phyloP scores from a whole-genome alignment of 2,888 invertebrate species.

The Hymenopus coronatus region DNA sequence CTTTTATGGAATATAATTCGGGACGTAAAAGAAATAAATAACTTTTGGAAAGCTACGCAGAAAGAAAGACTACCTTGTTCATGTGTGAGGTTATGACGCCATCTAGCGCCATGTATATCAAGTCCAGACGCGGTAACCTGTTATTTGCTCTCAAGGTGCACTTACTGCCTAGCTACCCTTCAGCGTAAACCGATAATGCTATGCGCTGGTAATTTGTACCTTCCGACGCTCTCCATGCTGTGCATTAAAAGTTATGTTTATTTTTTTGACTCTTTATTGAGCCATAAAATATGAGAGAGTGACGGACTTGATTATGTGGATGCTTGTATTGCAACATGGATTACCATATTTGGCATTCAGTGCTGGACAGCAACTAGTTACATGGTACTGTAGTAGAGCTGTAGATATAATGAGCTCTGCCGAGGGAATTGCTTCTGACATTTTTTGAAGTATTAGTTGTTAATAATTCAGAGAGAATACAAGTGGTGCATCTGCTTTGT shows the following conservation, averaged over 20 bases:
- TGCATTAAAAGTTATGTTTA: not conserved
- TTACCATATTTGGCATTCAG: not conserved
- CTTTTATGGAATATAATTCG: no score
- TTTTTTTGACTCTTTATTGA: not conserved
- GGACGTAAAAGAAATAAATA: not conserved
- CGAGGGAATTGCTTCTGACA: no score
- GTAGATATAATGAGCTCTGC: not conserved
- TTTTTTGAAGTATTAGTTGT: no score
- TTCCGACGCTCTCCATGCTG: not conserved
- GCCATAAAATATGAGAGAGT: not conserved
- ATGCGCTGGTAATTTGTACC: not conserved
- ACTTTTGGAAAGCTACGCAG: not conserved
- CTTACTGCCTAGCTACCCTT: not conserved
- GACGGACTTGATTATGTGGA: not conserved
- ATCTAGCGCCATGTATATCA: not conserved
- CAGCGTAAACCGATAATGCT: not conserved
- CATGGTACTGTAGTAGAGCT: not conserved
- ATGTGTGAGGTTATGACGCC: not conserved
- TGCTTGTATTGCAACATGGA: not conserved
- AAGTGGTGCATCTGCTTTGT: no score
- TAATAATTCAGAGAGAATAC: no score
- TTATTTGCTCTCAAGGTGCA: not conserved
- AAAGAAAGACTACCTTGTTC: not conserved
- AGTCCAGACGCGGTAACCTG: not conserved
- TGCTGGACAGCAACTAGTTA: not conserved